A percentile compares a stretch with the other conserved stretches of the same genome.
Conservation (phyloP, 2,113 vertebrate species). For the Hylia prasina region DNA sequence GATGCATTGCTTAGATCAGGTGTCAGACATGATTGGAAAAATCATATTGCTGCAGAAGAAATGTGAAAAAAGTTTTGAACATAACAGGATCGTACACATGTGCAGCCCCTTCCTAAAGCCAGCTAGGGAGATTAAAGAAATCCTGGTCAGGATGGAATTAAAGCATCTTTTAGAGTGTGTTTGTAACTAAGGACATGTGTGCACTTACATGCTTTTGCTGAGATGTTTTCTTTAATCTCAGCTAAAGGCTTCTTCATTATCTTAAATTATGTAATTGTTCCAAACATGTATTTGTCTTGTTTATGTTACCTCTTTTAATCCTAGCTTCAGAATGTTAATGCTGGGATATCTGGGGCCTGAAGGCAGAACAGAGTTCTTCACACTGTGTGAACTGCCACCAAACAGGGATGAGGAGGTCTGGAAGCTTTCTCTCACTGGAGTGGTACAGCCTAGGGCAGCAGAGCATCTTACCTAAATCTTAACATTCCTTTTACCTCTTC, state of each 20-base stretch:
- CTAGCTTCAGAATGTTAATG: not conserved
- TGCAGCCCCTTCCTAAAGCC: not conserved
- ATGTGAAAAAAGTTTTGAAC: not conserved
- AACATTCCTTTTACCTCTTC: not conserved
- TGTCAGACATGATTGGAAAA: not conserved
- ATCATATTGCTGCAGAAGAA: not conserved
- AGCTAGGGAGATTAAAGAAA: not conserved
- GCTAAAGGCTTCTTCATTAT: not conserved
- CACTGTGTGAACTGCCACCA: not conserved
- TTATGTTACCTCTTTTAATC: not conserved
- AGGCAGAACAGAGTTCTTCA: not conserved
- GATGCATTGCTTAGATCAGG: accelerated
- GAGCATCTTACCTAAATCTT: not conserved
- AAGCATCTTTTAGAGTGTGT: not conserved
- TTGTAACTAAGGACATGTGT: not conserved
- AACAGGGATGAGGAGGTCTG: not conserved
- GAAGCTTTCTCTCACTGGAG: not conserved
- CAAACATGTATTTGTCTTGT: not conserved
- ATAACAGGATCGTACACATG: not conserved
- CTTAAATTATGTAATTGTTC: not conserved
- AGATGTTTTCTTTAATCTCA: not conserved
- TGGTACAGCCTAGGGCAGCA: not conserved
- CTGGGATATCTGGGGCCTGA: not conserved
- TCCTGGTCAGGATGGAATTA: not conserved
- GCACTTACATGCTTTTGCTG: not conserved